Percentiles rank a stretch among this genome's conserved stretches.
Conservation (phyloP, 2,113 vertebrate genomes). For the Tachuris rubrigastra region DNA sequence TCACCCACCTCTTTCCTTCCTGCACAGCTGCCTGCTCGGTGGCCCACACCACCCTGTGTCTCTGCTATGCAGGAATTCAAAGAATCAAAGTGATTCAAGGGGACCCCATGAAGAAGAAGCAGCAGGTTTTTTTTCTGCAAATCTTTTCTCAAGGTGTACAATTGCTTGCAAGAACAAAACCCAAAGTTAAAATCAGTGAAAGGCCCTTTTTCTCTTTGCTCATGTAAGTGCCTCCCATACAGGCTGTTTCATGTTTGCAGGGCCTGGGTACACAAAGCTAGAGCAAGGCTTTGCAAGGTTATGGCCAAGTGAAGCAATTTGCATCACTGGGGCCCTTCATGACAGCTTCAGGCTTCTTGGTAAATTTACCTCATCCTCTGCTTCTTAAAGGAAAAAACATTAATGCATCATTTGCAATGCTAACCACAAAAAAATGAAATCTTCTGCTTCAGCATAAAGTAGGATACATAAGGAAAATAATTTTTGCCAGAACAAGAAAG, state of each 20-base stretch:
- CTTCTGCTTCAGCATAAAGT: conserved; percentile 3
- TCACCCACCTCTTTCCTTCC: background rate
- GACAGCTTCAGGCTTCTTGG: background rate
- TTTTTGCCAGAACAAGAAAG: conserved; percentile 3
- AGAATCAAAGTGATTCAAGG: background rate
- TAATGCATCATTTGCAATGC: conserved; percentile 24
- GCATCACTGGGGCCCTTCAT: background rate
- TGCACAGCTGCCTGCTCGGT: background rate
- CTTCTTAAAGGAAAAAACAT: conserved; percentile 21
- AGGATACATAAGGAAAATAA: background rate
- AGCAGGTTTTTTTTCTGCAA: background rate
- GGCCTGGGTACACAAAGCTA: background rate
- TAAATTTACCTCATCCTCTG: conserved; percentile 20
- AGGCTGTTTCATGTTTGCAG: background rate
- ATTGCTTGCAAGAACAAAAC: background rate
- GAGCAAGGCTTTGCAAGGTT: background rate
- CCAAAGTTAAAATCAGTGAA: background rate
- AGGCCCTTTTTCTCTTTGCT: background rate
- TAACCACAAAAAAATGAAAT: conserved; percentile 6
- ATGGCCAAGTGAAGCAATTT: background rate
- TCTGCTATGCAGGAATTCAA: background rate
- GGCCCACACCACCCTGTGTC: background rate
- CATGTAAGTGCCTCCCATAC: background rate
- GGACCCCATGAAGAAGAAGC: background rate
- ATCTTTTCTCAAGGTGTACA: background rate